Evolutionary conservation across 2,797 vertebrate species (phyloP).

Genomic region (Hydrophis major): DNA sequence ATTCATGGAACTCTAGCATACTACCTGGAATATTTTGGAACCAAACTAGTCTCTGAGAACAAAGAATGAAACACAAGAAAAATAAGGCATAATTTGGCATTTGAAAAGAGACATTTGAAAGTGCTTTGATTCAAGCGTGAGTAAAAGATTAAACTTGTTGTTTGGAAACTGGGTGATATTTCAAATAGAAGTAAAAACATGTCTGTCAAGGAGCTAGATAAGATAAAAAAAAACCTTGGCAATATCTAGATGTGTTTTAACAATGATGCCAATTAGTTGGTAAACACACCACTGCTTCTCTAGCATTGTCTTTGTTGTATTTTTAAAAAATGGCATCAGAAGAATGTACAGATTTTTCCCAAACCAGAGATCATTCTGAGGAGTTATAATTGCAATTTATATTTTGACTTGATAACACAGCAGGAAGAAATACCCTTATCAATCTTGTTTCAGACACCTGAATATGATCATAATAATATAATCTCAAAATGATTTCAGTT

Average conservation of each 20-base stretch:
- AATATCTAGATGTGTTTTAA: neutral
- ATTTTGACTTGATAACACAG: neutral
- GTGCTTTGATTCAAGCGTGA: neutral
- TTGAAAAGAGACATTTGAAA: neutral
- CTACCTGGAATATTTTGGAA: neutral
- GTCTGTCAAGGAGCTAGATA: neutral
- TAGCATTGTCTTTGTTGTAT: neutral
- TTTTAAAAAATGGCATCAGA: neutral
- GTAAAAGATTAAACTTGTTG: neutral
- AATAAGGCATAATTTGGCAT: neutral
- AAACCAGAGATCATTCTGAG: neutral
- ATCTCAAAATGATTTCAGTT: neutral
- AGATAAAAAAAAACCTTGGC: neutral
- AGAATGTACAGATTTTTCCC: neutral
- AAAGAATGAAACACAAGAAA: neutral
- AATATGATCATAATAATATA: neutral
- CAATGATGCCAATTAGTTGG: neutral
- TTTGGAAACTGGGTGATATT: neutral
- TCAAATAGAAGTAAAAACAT: neutral
- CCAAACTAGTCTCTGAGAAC: neutral
- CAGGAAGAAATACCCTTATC: neutral
- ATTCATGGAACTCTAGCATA: neutral
- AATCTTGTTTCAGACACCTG: neutral
- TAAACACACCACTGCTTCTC: neutral
- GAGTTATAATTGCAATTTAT: neutral